Evolutionary conservation across 2,797 vertebrate genomes (phyloP).

Genomic region (Sebastes nivosus): DNA sequence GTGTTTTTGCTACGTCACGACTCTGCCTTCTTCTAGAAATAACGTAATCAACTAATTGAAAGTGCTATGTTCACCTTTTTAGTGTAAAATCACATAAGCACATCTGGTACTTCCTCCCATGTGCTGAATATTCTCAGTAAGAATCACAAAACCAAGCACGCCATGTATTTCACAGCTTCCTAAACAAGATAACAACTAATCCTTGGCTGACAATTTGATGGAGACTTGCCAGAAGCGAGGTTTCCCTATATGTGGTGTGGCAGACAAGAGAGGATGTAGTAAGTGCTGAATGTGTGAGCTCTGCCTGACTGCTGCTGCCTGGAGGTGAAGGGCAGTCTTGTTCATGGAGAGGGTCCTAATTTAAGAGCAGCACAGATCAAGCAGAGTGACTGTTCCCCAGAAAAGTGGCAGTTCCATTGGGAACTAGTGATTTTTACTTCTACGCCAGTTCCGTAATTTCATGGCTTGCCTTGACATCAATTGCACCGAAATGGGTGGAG

Average conservation of each 20-base stretch:
- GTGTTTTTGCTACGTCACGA: not conserved
- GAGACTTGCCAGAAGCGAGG: slow-evolving; percentile 30
- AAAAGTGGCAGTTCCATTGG: slow-evolving; percentile 12
- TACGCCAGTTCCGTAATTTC: not conserved
- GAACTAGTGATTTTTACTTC: not conserved
- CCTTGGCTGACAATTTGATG: slow-evolving; percentile 44
- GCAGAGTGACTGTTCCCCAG: not conserved
- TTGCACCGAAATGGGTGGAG: not conserved
- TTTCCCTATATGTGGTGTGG: slow-evolving; percentile 16
- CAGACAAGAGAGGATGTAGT: slow-evolving; percentile 17
- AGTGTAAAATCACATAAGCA: slow-evolving; percentile 1
- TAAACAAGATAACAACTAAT: not conserved
- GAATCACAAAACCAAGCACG: not conserved
- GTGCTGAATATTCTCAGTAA: not conserved
- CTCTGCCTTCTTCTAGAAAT: not conserved
- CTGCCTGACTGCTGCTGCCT: not conserved
- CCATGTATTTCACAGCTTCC: not conserved
- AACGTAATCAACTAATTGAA: slow-evolving; percentile 5
- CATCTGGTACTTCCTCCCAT: slow-evolving; percentile 13
- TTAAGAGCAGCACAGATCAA: slow-evolving; percentile 29
- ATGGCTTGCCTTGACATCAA: not conserved
- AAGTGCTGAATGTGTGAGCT: slow-evolving; percentile 12
- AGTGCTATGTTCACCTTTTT: slow-evolving; percentile 17
- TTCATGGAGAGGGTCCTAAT: slow-evolving; percentile 33
- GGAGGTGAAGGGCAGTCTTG: slow-evolving; percentile 30